Base-by-base conservation (phyloP, 2,113 vertebrate genomes). In the Coptodon bakossiorum region DNA sequence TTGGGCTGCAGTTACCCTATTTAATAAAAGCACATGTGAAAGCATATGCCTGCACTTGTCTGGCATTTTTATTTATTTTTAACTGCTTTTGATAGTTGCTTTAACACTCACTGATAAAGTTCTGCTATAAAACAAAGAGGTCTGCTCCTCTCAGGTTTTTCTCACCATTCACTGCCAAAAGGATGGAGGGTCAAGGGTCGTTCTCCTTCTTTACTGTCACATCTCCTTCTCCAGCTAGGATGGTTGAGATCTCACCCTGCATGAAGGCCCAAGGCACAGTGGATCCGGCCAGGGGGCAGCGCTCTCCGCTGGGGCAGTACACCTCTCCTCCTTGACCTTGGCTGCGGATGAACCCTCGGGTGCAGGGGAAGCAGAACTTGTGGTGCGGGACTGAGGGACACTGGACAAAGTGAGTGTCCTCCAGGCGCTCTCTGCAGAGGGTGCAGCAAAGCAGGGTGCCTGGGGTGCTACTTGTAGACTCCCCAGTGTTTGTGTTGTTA, bases 331-430 rank as follows among this genome's bases (percentile, higher is more conserved):
- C 96, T 0, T 96, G 96, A 27, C 97, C 97, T 90, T 98, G 97
- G 56, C 94, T 97, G 89, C 97, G 97, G 93, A 98, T 98, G 95
- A 97, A 98, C 12, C 97, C 96, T 5, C 98, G 93, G 2, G 98
- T 98, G 50, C 98, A 98, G 5, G 98, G 97, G 86, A 98, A 98
- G 90, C 98, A 98, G 95, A 98, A 98, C 93, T 98, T 98, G 95
- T 98, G 98, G 80, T 97, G 96, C 0, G 96, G 94, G 85, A 98
- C 97, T 0, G 98, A 97, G 6, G 98, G 98, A 95, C 98, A 98
- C 96, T 98, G 98, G 92, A 97, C 97, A 5, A 97, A 97, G 66
- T 97, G 97, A 1, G 97, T 97, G 93, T 98, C 98, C 93, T 98
- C 98, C 88, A 98, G 86, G 27, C 97, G 95, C 94, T 97, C 97